Evolutionary conservation across 1,140 invertebrate species (phyloP).

Genomic region (Pogonomyrmex californicus): DNA sequence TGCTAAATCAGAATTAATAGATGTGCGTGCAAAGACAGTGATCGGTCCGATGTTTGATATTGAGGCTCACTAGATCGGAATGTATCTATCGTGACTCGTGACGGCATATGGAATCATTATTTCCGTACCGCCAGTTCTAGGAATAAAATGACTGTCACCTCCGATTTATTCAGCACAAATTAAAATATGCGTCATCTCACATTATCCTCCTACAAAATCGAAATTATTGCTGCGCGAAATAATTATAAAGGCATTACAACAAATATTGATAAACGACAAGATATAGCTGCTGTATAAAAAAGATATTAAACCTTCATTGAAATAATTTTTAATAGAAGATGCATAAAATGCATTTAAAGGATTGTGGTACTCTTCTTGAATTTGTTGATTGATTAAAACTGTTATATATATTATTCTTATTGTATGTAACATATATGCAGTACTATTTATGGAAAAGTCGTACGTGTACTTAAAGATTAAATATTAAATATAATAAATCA

Average conservation of each 20-base stretch:
- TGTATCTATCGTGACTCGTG: constrained; percentile 1
- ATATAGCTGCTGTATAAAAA: not conserved
- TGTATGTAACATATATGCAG: not conserved
- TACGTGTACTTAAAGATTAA: not conserved
- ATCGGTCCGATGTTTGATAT: constrained; percentile 28
- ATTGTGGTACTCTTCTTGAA: not conserved
- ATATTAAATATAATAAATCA: constrained; percentile 9
- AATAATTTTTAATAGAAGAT: not conserved
- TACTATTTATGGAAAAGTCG: not conserved
- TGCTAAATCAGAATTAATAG: constrained; percentile 31
- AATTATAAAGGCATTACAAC: not conserved
- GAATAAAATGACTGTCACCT: not conserved
- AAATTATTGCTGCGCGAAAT: not conserved
- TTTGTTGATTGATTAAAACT: constrained; percentile 5
- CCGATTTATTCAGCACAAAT: constrained; percentile 7
- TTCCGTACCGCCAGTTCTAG: constrained; percentile 5
- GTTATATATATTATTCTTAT: not conserved
- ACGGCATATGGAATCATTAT: constrained; percentile 23
- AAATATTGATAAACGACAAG: not conserved
- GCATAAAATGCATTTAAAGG: not conserved
- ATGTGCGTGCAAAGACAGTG: not conserved
- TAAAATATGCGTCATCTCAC: not conserved
- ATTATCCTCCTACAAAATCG: not conserved
- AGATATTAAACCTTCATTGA: not conserved
- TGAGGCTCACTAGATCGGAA: constrained; percentile 14